These are phyloP conservation scores for Antechinus stuartii DNA, from an alignment of 2,113 vertebrate species.

Conservation along the genomic window DNA sequence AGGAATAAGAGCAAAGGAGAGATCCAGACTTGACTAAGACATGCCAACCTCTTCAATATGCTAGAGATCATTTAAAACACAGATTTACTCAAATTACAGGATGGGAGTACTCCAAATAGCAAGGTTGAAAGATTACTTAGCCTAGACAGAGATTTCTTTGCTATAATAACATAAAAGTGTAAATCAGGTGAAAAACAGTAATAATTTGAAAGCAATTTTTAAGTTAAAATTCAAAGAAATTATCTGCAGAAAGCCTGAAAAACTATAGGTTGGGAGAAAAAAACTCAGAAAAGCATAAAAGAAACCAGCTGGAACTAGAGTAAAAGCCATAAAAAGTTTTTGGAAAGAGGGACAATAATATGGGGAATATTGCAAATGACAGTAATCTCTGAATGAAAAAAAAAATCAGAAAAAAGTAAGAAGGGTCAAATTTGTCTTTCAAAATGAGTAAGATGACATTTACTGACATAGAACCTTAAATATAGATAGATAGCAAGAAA, in stretches of 20 bases:
- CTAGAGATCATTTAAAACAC: neutral
- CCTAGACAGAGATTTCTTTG: neutral
- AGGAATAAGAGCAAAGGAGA: neutral
- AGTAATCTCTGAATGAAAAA: neutral
- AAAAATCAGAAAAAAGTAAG: neutral
- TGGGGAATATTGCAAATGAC: slow-evolving; percentile 14
- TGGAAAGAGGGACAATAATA: slow-evolving; percentile 36
- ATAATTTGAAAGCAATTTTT: neutral
- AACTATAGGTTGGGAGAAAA: neutral
- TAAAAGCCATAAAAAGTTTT: slow-evolving; percentile 26
- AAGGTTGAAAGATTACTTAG: neutral
- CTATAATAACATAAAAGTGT: neutral
- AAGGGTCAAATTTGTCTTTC: neutral
- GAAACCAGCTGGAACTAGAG: neutral
- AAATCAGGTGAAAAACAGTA: neutral
- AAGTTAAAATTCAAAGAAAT: neutral
- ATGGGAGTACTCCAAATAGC: neutral
- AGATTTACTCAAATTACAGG: neutral
- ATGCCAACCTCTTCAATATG: neutral
- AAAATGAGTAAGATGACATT: slow-evolving; percentile 1
- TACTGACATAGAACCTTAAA: neutral
- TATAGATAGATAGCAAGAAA: neutral
- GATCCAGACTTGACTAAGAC: neutral
- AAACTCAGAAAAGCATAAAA: neutral
- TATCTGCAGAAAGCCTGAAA: neutral